A percentile compares a stretch with the other conserved stretches of the same genome.
Evolutionary conservation across 2,797 vertebrate species (phyloP).

Genomic region (Mus minutoides): DNA sequence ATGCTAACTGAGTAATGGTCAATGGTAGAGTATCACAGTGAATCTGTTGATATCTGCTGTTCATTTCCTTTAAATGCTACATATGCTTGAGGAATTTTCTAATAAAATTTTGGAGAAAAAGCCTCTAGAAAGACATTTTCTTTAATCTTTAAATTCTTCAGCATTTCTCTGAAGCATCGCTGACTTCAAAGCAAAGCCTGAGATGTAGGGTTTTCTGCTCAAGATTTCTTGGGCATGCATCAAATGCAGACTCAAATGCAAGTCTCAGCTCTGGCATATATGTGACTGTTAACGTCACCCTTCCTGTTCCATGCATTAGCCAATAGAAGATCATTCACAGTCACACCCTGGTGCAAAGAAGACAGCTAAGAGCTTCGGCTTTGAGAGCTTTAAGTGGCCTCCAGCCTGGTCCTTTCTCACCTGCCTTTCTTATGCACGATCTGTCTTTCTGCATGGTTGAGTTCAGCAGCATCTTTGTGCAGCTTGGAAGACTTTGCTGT

Average conservation of each 20-base stretch:
- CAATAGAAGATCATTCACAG: not conserved
- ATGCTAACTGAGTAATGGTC: too few species aligned
- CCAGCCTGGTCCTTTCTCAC: not conserved
- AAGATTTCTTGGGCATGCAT: not conserved
- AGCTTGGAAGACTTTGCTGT: not conserved
- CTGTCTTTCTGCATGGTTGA: not conserved
- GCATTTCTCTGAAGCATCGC: slow-evolving; percentile 20
- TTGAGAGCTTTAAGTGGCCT: not conserved
- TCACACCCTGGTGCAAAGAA: not conserved
- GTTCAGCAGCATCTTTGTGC: not conserved
- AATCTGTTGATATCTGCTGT: not conserved
- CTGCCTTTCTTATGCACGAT: not conserved
- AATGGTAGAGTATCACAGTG: not conserved
- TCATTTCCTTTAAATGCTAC: not conserved
- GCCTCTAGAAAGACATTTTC: not conserved
- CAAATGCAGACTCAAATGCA: not conserved
- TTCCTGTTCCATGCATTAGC: not conserved
- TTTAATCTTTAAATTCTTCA: slow-evolving; percentile 45
- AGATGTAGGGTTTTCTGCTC: not conserved
- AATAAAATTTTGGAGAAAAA: not conserved
- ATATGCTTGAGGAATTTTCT: slow-evolving; percentile 1
- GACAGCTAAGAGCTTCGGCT: not conserved
- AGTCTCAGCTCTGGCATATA: not conserved
- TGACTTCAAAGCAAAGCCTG: slow-evolving; percentile 50
- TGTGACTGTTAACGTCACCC: not conserved